A percentile compares a stretch with the other conserved stretches of the same genome.
Conservation (phyloP, 1,140 invertebrate genomes). For the Heliconius nattereri region DNA sequence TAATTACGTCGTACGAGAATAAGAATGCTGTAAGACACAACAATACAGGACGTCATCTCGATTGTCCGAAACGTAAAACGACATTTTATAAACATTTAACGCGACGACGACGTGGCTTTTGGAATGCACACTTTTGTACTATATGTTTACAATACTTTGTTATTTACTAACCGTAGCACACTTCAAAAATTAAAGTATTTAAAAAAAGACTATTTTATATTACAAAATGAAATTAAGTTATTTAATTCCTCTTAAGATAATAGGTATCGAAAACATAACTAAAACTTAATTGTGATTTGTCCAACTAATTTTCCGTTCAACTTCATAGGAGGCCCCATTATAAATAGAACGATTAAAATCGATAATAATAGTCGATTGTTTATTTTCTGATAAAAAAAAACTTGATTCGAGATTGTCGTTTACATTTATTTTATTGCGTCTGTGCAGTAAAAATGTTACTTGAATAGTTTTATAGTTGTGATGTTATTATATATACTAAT, state of each 20-base stretch:
- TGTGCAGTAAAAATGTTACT: constrained; percentile 50
- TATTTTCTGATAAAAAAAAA: constrained; percentile 39
- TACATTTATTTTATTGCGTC: constrained; percentile 48
- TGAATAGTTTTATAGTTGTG: constrained; percentile 48
- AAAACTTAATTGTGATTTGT: background rate
- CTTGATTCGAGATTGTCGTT: constrained; percentile 40
- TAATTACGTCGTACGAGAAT: constrained; percentile 2
- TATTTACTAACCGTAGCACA: background rate
- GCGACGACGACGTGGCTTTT: constrained; percentile 15
- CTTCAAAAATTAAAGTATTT: background rate
- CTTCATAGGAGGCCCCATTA: constrained; percentile 24
- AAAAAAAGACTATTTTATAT: background rate
- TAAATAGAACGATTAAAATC: constrained; percentile 31
- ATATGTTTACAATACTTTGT: constrained; percentile 22
- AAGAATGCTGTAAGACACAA: constrained; percentile 15
- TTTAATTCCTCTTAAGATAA: too few species aligned
- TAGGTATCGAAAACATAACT: background rate
- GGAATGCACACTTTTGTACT: constrained; percentile 17
- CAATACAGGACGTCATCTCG: constrained; percentile 25
- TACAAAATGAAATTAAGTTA: background rate
- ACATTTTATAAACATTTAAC: constrained; percentile 32
- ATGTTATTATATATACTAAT: constrained; percentile 41
- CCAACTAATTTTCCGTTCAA: background rate
- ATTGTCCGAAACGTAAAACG: constrained; percentile 32
- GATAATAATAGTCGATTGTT: constrained; percentile 39